Evolutionary conservation across 2,113 vertebrate genomes (phyloP).

Genomic region (Oostethus manadensis): DNA sequence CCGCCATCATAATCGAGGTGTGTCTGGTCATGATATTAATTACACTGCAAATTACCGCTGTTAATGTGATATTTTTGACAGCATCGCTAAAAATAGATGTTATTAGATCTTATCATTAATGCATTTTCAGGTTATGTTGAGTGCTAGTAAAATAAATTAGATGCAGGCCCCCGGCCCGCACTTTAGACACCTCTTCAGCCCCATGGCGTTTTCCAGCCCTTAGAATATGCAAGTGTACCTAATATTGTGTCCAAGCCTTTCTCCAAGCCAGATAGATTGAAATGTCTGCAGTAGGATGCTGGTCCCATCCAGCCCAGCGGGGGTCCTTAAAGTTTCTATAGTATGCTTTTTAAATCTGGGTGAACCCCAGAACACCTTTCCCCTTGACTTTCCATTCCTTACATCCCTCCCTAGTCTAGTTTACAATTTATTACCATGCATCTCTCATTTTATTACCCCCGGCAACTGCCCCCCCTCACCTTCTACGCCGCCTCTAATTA

Average conservation of each 20-base stretch:
- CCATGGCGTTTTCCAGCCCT: too few species aligned
- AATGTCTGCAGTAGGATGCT: background rate
- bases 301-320: constrained; percentile 2
- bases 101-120: too few species aligned
- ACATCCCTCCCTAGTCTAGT: constrained; percentile 2
- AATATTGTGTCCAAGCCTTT: background rate
- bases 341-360: constrained; percentile 43
- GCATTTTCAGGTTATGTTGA: too few species aligned
- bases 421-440: constrained; percentile 3
- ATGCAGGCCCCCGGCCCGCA: too few species aligned
- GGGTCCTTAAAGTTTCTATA: constrained; percentile 16
- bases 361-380: constrained; percentile 32
- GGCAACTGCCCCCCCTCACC: background rate
- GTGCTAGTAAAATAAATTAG: too few species aligned
- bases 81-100: too few species aligned
- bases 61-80: too few species aligned
- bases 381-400: constrained; percentile 1
- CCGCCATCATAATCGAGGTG: too few species aligned
- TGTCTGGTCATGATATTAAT: too few species aligned
- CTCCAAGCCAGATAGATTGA: background rate
- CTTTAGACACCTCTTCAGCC: too few species aligned
- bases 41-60: too few species aligned
- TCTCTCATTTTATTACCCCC: constrained; percentile 3
- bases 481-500: background rate
- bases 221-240: background rate